Evolutionary conservation across 2,113 vertebrate species (phyloP).

Genomic region (Vulpes lagopus): DNA sequence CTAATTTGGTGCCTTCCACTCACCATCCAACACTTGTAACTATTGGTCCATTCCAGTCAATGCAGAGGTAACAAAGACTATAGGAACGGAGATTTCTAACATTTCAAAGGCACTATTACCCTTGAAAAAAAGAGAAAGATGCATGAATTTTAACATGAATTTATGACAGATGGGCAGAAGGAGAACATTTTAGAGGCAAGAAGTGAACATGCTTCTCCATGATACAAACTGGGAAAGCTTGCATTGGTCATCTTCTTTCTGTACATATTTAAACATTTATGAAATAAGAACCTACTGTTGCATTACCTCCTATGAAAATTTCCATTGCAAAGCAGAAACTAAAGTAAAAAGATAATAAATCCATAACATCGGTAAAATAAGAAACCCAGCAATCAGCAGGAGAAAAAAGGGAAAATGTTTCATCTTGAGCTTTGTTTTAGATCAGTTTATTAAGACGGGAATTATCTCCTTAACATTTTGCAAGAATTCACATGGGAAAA

Average conservation of each 20-base stretch:
- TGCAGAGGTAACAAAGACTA: background rate
- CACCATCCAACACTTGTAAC: background rate
- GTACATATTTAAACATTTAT: background rate
- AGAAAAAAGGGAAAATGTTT: background rate
- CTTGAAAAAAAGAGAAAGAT: background rate
- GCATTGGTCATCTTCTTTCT: background rate
- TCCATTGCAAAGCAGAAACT: background rate
- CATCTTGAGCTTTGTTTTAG: background rate
- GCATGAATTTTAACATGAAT: background rate
- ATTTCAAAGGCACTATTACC: background rate
- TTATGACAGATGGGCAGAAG: background rate
- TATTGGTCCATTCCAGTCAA: background rate
- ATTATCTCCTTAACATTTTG: background rate
- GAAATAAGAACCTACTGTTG: background rate
- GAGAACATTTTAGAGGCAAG: background rate
- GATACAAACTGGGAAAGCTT: background rate
- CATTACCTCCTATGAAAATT: background rate
- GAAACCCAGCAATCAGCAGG: background rate
- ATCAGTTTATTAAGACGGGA: background rate
- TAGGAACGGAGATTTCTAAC: background rate
- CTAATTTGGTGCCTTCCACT: background rate
- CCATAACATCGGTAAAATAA: background rate
- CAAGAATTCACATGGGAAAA: background rate
- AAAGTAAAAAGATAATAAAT: background rate
- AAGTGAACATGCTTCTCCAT: background rate